phyloP scores from a whole-genome alignment of 2,113 vertebrate genomes.

The Nesoenas mayeri region DNA sequence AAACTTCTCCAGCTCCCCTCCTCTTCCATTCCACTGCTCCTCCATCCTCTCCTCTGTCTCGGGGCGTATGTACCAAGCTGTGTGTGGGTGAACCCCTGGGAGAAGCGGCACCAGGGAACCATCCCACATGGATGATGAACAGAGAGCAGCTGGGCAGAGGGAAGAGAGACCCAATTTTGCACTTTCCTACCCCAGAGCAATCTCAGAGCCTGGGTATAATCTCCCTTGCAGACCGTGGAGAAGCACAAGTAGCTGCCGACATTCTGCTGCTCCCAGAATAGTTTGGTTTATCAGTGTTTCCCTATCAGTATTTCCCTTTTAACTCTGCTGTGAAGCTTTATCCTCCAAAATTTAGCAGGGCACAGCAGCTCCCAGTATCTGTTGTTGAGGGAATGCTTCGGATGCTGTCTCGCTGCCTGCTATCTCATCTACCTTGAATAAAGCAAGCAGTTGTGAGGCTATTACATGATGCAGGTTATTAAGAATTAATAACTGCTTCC shows the following conservation, averaged over 20 bases:
- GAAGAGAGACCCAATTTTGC: background rate
- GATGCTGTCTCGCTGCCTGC: conserved; percentile 15
- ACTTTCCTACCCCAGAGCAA: background rate
- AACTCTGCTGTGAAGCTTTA: background rate
- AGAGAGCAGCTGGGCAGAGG: background rate
- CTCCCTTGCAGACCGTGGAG: background rate
- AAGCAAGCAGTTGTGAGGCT: background rate
- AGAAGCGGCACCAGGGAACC: background rate
- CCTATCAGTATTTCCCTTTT: background rate
- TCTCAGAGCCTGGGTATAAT: background rate
- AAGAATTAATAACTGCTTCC: conserved; percentile 39
- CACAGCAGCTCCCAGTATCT: background rate
- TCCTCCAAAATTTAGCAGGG: background rate
- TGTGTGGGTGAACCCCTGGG: background rate
- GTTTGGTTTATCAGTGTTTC: background rate
- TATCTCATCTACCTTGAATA: conserved; percentile 12
- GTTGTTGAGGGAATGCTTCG: background rate
- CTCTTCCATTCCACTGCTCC: background rate
- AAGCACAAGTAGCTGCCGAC: accelerated
- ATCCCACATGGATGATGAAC: background rate
- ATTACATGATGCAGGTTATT: conserved; percentile 38
- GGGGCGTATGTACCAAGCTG: background rate
- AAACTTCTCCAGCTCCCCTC: background rate
- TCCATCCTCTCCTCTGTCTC: background rate
- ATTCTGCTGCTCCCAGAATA: background rate